phyloP scores from a whole-genome alignment of 1,140 invertebrate species.

The Rhyacophila brunnea region DNA sequence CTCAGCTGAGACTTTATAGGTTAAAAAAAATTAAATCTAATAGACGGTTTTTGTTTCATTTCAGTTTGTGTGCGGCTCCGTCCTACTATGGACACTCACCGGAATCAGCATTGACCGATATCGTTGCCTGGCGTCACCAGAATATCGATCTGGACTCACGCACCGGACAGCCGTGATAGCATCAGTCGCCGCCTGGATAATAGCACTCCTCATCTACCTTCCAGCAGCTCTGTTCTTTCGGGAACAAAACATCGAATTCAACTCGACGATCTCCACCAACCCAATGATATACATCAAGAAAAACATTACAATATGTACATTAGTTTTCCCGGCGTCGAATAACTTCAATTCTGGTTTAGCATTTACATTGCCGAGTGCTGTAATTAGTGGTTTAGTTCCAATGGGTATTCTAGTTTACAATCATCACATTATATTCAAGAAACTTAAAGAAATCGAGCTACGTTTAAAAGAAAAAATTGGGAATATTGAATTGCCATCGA shows the following conservation, averaged over 20 bases:
- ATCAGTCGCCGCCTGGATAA: slow-evolving; percentile 51
- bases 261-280: slow-evolving; percentile 6
- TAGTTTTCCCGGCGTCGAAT: slow-evolving; percentile 56
- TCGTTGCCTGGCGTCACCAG: slow-evolving; percentile 57
- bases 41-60: slow-evolving; percentile 36
- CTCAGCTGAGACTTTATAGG: no score
- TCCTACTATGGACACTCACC: slow-evolving; percentile 61
- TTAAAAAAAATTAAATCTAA: no score
- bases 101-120: slow-evolving; percentile 61
- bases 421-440: slow-evolving; percentile 59
- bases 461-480: slow-evolving; percentile 26
- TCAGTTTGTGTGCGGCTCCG: slow-evolving; percentile 62
- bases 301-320: slow-evolving; percentile 53
- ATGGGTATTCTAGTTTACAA: slow-evolving; percentile 58
- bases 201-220: slow-evolving; percentile 53
- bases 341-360: slow-evolving; percentile 52
- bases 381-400: slow-evolving; percentile 56
- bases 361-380: slow-evolving; percentile 56
- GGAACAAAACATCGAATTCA: slow-evolving; percentile 37
- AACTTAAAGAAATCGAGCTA: slow-evolving; percentile 34
- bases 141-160: slow-evolving; percentile 57
- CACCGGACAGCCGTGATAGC: slow-evolving; percentile 46
- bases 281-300: not conserved
- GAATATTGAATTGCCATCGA: slow-evolving; percentile 6
- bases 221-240: slow-evolving; percentile 58